phyloP scores from a whole-genome alignment of 2,888 invertebrate genomes.

The Eristalis intricaria region DNA sequence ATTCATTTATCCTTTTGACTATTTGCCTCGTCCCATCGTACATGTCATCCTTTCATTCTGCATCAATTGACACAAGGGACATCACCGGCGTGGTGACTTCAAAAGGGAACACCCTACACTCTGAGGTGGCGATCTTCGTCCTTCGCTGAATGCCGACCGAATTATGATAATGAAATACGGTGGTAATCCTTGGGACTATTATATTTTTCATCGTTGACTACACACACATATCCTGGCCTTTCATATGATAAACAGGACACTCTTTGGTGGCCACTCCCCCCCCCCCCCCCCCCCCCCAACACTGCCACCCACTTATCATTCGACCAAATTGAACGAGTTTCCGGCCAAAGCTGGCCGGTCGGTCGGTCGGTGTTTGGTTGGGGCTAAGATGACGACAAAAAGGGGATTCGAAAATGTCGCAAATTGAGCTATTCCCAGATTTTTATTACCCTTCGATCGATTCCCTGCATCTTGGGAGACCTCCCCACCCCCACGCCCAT shows the following conservation, averaged over 20 bases:
- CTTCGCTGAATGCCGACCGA: slow-evolving; percentile 7
- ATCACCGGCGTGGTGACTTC: background rate
- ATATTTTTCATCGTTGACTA: slow-evolving; percentile 56
- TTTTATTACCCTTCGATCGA: slow-evolving; percentile 70
- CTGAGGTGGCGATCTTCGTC: too few relatives aligned
- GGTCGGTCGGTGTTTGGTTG: background rate
- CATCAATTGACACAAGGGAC: slow-evolving; percentile 61
- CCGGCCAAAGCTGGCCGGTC: slow-evolving; percentile 19
- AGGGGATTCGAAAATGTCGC: slow-evolving; percentile 62
- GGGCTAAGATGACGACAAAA: slow-evolving; percentile 4
- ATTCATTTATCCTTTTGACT: slow-evolving; percentile 49
- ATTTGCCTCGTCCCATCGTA: slow-evolving; percentile 19
- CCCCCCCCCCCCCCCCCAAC: background rate
- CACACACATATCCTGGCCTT: slow-evolving; percentile 48
- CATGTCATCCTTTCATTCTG: slow-evolving; percentile 51
- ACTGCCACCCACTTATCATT: slow-evolving; percentile 26
- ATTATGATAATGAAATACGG: slow-evolving; percentile 71
- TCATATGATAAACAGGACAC: slow-evolving; percentile 67
- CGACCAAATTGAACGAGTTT: slow-evolving; percentile 59
- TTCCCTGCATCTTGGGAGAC: slow-evolving; percentile 55
- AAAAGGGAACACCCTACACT: slow-evolving; percentile 16
- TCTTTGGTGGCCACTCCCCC: too few relatives aligned
- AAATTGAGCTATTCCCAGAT: slow-evolving; percentile 72
- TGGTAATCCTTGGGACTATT: slow-evolving; percentile 64
- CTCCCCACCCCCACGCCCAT: background rate